A percentile compares a stretch with the other conserved stretches of the same genome.
phyloP scores from a whole-genome alignment of 35 echinoderm and acorn worm genomes.

The Anneissia japonica region DNA sequence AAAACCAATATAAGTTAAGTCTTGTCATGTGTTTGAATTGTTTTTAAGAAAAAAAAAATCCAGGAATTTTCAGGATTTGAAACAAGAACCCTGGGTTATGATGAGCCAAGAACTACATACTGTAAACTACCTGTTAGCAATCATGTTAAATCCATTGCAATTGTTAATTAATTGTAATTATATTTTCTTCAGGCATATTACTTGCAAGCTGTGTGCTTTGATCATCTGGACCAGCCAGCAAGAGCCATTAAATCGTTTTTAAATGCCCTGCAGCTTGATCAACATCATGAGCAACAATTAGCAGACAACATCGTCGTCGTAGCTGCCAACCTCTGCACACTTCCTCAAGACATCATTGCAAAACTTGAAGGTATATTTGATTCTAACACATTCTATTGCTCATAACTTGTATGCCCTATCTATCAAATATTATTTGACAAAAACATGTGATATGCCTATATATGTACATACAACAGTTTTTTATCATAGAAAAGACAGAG shows the following conservation, averaged over 20 bases:
- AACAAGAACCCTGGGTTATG: no score
- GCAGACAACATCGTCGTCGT: conserved; percentile 76
- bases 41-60: no score
- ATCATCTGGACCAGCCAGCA: conserved; percentile 54
- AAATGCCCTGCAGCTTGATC: conserved; percentile 69
- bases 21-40: no score
- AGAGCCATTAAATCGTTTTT: conserved; percentile 61
- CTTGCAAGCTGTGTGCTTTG: conserved; percentile 57
- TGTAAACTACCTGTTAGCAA: not conserved
- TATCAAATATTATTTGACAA: no score
- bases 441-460: no score
- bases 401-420: no score
- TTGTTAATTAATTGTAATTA: not conserved
- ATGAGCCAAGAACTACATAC: not conserved
- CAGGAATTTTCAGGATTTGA: no score
- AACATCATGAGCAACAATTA: conserved; percentile 50
- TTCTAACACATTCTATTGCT: no score
- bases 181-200: conserved; percentile 68
- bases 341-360: conserved; percentile 38
- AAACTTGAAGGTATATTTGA: conserved; percentile 32
- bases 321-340: conserved; percentile 49
- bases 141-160: not conserved
- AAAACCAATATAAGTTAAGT: no score
- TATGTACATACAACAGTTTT: no score
- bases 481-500: no score